phyloP scores from a whole-genome alignment of 1,140 invertebrate genomes.

The Littorina saxatilis region DNA sequence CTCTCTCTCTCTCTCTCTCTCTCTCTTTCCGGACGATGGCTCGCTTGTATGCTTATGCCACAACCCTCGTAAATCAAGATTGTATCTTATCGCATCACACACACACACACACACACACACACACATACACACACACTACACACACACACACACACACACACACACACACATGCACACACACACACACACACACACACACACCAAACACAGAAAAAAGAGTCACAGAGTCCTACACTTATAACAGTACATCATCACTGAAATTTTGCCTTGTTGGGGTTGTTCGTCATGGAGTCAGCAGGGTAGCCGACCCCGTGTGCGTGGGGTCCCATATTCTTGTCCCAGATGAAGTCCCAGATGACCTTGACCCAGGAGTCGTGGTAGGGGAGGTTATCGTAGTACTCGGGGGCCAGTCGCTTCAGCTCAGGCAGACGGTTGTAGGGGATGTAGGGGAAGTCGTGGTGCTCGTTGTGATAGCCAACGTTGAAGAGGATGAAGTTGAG shows the following conservation, averaged over 20 bases:
- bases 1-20: background rate
- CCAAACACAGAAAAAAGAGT: no score
- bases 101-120: background rate
- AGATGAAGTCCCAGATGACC: constrained; percentile 74
- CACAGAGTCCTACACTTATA: no score
- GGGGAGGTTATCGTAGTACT: constrained; percentile 96
- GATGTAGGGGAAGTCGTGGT: constrained; percentile 75
- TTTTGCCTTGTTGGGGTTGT: constrained; percentile 32
- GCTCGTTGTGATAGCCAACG: constrained; percentile 85
- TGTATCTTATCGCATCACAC: background rate
- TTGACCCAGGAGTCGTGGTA: constrained; percentile 95
- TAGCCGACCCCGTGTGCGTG: constrained; percentile 67
- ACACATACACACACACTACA: background rate
- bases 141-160: background rate
- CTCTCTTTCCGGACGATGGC: background rate
- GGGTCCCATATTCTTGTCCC: constrained; percentile 69
- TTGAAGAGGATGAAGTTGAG: constrained; percentile 98
- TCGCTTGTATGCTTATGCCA: background rate
- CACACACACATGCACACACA: background rate
- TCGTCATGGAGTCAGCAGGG: constrained; percentile 32
- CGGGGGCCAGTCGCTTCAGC: constrained; percentile 89
- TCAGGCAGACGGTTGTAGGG: constrained; percentile 69
- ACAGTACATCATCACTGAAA: constrained; percentile 22
- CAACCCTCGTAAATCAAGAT: background rate
- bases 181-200: background rate